These are phyloP conservation scores for Notarius lentiginosus DNA, from an alignment of 2,113 vertebrate species.

Conservation along the genomic window DNA sequence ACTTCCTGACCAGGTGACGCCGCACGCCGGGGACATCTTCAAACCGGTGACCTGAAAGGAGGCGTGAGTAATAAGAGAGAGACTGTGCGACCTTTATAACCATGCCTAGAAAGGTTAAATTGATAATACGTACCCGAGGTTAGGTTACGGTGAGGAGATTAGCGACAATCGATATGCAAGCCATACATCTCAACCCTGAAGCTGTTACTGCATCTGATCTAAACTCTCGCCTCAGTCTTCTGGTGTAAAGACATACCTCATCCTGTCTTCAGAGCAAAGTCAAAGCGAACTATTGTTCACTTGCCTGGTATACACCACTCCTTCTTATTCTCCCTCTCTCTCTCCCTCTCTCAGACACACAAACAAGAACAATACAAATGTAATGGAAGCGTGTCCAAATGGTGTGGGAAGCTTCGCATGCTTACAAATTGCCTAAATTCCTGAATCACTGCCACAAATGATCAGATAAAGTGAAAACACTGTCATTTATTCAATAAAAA, in stretches of 20 bases:
- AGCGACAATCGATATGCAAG: neutral
- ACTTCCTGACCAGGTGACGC: slow-evolving; percentile 83
- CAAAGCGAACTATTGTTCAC: slow-evolving; percentile 49
- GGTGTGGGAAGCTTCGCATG: slow-evolving; percentile 52
- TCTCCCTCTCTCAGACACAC: neutral
- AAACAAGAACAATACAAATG: neutral
- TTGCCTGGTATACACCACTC: slow-evolving; percentile 12
- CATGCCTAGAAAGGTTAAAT: neutral
- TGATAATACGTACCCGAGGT: neutral
- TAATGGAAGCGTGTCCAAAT: slow-evolving; percentile 30
- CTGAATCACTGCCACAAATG: slow-evolving; percentile 45
- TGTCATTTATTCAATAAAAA: slow-evolving; percentile 4
- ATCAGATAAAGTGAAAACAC: slow-evolving; percentile 44
- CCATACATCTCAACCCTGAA: neutral
- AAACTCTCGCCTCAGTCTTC: neutral
- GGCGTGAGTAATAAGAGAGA: neutral
- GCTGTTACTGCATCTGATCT: neutral
- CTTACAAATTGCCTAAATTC: slow-evolving; percentile 54
- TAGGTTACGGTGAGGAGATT: neutral
- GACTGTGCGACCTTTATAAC: neutral
- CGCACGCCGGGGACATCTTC: slow-evolving; percentile 84
- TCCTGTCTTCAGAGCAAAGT: slow-evolving; percentile 1
- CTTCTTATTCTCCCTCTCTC: neutral
- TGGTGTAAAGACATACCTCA: slow-evolving; percentile 1
- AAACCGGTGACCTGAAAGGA: slow-evolving; percentile 80